Base-by-base conservation (phyloP, 2,888 invertebrate genomes). In the Cephalotes varians region DNA sequence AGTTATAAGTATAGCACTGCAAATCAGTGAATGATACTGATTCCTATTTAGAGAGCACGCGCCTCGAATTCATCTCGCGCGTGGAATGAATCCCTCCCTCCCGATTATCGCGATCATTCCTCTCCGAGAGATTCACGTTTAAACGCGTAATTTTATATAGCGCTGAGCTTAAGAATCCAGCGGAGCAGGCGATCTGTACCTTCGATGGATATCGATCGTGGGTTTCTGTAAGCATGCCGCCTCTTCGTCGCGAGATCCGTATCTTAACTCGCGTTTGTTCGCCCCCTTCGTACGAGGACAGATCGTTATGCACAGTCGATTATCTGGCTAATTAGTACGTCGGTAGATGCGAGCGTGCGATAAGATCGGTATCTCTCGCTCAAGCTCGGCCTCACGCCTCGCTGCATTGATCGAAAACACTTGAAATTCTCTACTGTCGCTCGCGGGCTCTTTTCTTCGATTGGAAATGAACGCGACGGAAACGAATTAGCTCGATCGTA, bases 401-500 rank as follows among this genome's bases (percentile, higher is more conserved):
- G 62, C 74, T 83, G 84, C 73, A 76, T 80, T 83, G 86, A 88
- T 88, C 83, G 86, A 60, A 81, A 83, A 74, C 89, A 89, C 83
- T 85, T 88, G 84, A 87, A 88, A 85, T 87, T 80, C 86, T 83
- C 56, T 60, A 74, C 83, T 73, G 25, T 25, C 72, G 73, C 58
- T n/a, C 44, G 58, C 47, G 77, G 72, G 37, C 67, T 67, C 49
- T 77, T 31, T 69, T 71, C 74, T 81, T 60, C 79, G 86, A 85
- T 86, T 81, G 74, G 65, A 40, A 69, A 47, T 58, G 77, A 77
- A 58, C n/a, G 49, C 82, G 71, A 54, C 56, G 74, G 81, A 84
- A 89, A 90, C 89, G 89, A 90, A 91, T 91, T 90, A 89, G 88
- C 83, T 79, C 83, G 86, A 67, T 85, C 82, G 88, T 88, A 67